phyloP scores from a whole-genome alignment of 2,797 vertebrate genomes.

The Brachymystax lenok region DNA sequence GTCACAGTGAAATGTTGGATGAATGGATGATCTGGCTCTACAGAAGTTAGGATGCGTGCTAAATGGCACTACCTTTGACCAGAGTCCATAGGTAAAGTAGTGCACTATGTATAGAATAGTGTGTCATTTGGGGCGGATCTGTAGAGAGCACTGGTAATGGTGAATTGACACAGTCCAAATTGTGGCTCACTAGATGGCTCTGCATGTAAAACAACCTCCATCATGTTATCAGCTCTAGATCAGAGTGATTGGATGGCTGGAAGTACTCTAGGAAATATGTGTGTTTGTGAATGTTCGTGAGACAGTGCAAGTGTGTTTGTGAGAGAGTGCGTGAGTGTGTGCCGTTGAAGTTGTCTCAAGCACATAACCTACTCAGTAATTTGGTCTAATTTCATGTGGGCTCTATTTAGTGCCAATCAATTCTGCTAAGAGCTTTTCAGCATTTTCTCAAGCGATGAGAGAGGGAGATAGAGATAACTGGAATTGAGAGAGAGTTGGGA shows the following conservation, averaged over 20 bases:
- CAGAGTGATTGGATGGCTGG: neutral
- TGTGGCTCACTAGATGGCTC: neutral
- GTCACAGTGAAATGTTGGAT: neutral
- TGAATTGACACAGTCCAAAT: neutral
- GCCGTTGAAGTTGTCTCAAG: neutral
- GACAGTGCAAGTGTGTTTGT: neutral
- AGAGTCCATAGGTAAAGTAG: neutral
- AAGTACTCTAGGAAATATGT: neutral
- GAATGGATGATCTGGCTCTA: neutral
- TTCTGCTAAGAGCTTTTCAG: conserved; percentile 8
- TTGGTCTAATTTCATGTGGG: conserved; percentile 3
- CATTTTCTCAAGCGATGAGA: neutral
- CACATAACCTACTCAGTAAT: conserved; percentile 8
- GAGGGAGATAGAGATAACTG: neutral
- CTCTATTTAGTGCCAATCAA: conserved; percentile 11
- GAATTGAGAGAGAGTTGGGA: neutral
- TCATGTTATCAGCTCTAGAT: neutral
- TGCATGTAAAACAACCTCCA: neutral
- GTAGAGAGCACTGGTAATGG: neutral
- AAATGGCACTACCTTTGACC: neutral
- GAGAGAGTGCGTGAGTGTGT: neutral
- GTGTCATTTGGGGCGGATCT: neutral
- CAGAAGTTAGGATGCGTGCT: too few species aligned
- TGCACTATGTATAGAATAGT: too few species aligned
- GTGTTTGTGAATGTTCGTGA: neutral